Conservation (phyloP, 2,113 vertebrate genomes). For the Lampris incognitus region DNA sequence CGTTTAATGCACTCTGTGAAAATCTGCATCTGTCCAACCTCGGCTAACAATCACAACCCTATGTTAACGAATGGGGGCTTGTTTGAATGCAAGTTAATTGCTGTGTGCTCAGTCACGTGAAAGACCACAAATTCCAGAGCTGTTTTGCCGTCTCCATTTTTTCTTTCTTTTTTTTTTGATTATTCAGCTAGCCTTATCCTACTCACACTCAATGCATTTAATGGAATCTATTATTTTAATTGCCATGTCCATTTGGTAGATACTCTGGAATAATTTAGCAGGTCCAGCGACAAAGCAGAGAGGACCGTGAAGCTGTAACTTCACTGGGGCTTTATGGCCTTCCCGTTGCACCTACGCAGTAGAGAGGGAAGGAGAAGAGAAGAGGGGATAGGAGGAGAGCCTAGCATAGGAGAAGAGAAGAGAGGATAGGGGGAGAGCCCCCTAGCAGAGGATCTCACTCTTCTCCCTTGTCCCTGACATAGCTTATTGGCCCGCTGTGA, state of each 20-base stretch:
- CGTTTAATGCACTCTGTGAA: not conserved
- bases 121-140: conserved; percentile 21
- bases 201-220: conserved; percentile 28
- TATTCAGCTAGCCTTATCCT: conserved; percentile 31
- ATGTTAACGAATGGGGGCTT: conserved; percentile 10
- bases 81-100: not conserved
- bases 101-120: conserved; percentile 7
- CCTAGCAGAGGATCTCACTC: not conserved
- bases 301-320: conserved; percentile 21
- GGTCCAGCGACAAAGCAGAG: conserved; percentile 15
- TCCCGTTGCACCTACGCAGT: conserved; percentile 27
- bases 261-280: conserved; percentile 43
- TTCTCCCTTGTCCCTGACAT: not conserved
- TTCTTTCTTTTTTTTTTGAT: conserved; percentile 27
- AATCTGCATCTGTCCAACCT: not conserved
- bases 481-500: conserved; percentile 61
- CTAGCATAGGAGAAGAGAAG: not conserved
- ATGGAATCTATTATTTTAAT: conserved; percentile 50
- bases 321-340: conserved; percentile 30
- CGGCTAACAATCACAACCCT: conserved; percentile 1
- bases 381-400: not conserved
- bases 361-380: conserved; percentile 11
- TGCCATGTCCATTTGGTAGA: conserved; percentile 42
- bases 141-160: conserved; percentile 16
- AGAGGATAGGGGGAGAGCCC: not conserved